A percentile compares a stretch with the other conserved stretches of the same genome.
Evolutionary conservation across 2,113 vertebrate species (phyloP).

Genomic region (Naja naja): DNA sequence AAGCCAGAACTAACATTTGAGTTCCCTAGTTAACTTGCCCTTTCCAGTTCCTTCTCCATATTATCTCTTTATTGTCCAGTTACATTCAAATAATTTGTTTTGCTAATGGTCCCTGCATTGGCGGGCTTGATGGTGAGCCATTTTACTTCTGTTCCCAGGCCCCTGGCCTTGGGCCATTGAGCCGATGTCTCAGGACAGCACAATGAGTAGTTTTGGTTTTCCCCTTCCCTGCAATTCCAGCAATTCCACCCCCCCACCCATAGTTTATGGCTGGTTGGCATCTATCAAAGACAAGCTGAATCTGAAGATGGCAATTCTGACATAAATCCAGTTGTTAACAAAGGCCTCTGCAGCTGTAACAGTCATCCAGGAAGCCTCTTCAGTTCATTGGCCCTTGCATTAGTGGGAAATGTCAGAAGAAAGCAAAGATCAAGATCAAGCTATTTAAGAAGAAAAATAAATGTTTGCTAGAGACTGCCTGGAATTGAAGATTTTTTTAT

Average conservation of each 20-base stretch:
- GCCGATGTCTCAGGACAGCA: not conserved
- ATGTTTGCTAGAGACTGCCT: not conserved
- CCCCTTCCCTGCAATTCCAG: not conserved
- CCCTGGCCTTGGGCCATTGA: not conserved
- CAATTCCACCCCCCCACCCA: not conserved
- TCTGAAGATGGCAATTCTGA: no score
- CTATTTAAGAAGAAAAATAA: slow-evolving; percentile 12
- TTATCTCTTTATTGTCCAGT: not conserved
- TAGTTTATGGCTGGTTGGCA: no score
- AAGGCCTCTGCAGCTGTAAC: not conserved
- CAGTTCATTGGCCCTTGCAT: not conserved
- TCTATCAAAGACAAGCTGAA: no score
- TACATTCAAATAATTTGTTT: not conserved
- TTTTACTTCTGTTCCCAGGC: not conserved
- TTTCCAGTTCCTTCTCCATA: not conserved
- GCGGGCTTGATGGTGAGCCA: not conserved
- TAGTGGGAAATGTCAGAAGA: slow-evolving; percentile 17
- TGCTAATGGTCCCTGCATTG: not conserved
- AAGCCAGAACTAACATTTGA: not conserved
- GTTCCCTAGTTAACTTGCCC: not conserved
- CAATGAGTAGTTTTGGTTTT: not conserved
- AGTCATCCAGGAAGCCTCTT: not conserved
- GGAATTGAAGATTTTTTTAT: not conserved
- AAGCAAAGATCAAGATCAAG: slow-evolving; percentile 2
- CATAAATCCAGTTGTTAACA: not conserved